These are phyloP conservation scores for Pterobdella sp. DNA, from an alignment of 2,888 invertebrate genomes.

Conservation along the genomic window DNA sequence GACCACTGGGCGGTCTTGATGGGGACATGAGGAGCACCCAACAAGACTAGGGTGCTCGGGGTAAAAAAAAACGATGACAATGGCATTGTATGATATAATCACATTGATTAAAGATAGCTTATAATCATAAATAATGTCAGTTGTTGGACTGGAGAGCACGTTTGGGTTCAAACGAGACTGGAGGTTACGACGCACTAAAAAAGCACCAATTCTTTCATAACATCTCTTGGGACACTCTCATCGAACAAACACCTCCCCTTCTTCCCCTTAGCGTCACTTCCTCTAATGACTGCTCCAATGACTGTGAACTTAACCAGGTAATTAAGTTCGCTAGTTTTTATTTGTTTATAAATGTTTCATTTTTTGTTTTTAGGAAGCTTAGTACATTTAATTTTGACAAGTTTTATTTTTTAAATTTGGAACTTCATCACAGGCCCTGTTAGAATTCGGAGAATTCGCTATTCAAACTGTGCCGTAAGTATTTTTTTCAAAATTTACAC, in stretches of 20 bases:
- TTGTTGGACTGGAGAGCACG: slow-evolving; percentile 70
- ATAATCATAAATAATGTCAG: too few relatives aligned
- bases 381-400: neutral
- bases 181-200: slow-evolving; percentile 70
- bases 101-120: too few relatives aligned
- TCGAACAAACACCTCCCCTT: slow-evolving; percentile 67
- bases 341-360: neutral
- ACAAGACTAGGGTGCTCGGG: too few relatives aligned
- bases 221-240: slow-evolving; percentile 72
- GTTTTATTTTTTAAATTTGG: neutral
- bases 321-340: neutral
- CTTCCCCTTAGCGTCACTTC: neutral
- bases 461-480: neutral
- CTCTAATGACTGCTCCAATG: neutral
- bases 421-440: neutral
- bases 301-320: neutral
- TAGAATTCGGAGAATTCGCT: neutral
- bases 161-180: slow-evolving; percentile 64
- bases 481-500: too few relatives aligned
- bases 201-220: slow-evolving; percentile 77
- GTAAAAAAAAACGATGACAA: too few relatives aligned
- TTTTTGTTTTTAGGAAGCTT: neutral
- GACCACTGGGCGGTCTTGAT: too few relatives aligned
- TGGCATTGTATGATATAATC: too few relatives aligned
- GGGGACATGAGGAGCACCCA: too few relatives aligned